Conservation (phyloP, 2,888 invertebrate genomes). For the Lapara coniferarum region DNA sequence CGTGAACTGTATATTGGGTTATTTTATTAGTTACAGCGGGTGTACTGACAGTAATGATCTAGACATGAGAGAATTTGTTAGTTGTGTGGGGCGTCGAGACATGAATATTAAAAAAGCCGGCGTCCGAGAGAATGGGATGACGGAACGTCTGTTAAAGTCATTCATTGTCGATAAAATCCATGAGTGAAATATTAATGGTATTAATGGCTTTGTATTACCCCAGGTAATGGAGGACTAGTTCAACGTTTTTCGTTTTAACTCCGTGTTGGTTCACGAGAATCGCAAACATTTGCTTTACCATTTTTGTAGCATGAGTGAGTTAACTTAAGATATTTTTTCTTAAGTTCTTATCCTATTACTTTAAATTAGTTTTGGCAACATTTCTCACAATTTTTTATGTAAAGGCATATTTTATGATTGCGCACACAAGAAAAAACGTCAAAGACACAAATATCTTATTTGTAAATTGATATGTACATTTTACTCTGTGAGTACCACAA, state of each 20-base stretch:
- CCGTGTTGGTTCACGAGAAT: background rate
- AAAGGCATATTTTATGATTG: background rate
- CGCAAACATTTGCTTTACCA: slow-evolving; percentile 14
- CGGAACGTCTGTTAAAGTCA: slow-evolving; percentile 21
- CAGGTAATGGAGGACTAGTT: slow-evolving; percentile 21
- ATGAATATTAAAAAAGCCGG: slow-evolving; percentile 31
- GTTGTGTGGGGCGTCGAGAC: slow-evolving; percentile 23
- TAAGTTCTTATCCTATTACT: background rate
- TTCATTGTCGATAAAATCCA: slow-evolving; percentile 19
- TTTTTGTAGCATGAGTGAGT: background rate
- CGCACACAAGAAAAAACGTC: background rate
- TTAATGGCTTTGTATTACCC: background rate
- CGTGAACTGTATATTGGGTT: slow-evolving; percentile 16
- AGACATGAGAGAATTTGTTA: slow-evolving; percentile 36
- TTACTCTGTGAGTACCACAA: background rate
- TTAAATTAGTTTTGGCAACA: background rate
- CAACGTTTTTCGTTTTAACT: slow-evolving; percentile 3
- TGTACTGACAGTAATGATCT: slow-evolving; percentile 31
- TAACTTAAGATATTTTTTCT: background rate
- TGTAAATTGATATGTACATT: background rate
- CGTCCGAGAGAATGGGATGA: slow-evolving; percentile 19
- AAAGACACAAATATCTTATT: background rate
- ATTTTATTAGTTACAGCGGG: slow-evolving; percentile 17
- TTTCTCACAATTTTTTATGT: too few relatives aligned
- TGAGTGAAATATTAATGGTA: slow-evolving; percentile 16